Evolutionary conservation across 2,797 vertebrate genomes (phyloP), one percentile per base, ranked within the genome.

Genomic region (Microtus agrestis): DNA sequence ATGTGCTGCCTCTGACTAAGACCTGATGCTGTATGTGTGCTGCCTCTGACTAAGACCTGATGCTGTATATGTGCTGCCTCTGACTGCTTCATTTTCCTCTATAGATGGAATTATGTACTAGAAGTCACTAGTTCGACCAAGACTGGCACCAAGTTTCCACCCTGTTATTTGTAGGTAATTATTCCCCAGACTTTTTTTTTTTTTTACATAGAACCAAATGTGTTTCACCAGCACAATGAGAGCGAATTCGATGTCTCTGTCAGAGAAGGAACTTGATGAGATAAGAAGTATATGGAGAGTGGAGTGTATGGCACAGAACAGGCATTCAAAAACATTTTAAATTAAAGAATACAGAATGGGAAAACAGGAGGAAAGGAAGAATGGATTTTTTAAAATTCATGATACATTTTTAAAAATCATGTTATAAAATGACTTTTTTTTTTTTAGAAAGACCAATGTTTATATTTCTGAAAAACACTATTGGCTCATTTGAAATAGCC

Each of bases 401-500:
- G 2, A 59, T 65, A 19, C 25, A 31, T 87, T 69, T 51, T 95
- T 34, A 37, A 76, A 80, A 63, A 65, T 80, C 69, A 76, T 92
- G 65, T 69, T 86, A 27, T 90, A 4, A 81, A 40, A 56, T 78
- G 40, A 69, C 67, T 25, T 85, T 43, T 40, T 96, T 86, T 37
- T 96, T 86, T 37, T 65, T 89, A 91, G 67, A 91, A 95, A 73
- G 13, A 74, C 46, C 27, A 82, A 85, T 79, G 74, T 54, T 77
- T 40, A 0, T 51, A 82, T 65, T 51, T 95, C 78, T 96, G 63
- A 84, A 76, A 19, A 89, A 43, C 34, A 63, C 31, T 29, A 23
- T 37, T 13, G 6, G 54, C 29, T 91, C 90, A 43, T 92, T 73
- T 93, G 34, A 91, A 82, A 46, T 56, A 86, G n/a, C 15, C 71